Percentiles rank a stretch among this genome's conserved stretches.
Evolutionary conservation across 2,797 vertebrate genomes (phyloP).

Genomic region (Sebastolobus altivelis): DNA sequence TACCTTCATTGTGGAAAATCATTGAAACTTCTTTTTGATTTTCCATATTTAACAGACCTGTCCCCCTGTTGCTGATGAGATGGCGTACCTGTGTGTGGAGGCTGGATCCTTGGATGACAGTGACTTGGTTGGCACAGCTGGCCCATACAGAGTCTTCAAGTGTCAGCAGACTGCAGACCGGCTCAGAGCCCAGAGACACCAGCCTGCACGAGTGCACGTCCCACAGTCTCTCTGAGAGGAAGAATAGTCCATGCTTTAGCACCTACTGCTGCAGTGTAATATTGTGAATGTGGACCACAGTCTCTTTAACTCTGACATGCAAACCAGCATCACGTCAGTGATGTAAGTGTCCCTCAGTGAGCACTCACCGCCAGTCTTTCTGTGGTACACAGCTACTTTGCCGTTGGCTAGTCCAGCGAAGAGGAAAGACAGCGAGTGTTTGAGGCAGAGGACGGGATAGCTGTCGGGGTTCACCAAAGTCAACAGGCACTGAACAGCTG

Average conservation of each 20-base stretch:
- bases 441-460: conserved; percentile 87
- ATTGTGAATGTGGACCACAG: background rate
- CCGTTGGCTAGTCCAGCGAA: conserved; percentile 90
- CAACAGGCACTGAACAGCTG: conserved; percentile 87
- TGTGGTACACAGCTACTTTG: conserved; percentile 86
- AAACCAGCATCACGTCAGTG: background rate
- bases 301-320: background rate
- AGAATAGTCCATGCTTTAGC: background rate
- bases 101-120: conserved; percentile 84
- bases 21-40: background rate
- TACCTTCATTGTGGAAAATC: too few species aligned
- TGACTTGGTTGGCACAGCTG: conserved; percentile 88
- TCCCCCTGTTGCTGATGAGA: background rate
- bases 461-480: conserved; percentile 82
- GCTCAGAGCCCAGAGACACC: conserved; percentile 83
- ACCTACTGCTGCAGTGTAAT: background rate
- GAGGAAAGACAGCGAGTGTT: conserved; percentile 82
- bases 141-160: conserved; percentile 91
- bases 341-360: background rate
- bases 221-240: conserved; percentile 84
- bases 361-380: conserved; percentile 80
- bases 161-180: conserved; percentile 85
- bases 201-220: conserved; percentile 78
- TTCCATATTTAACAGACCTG: background rate
- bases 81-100: conserved; percentile 84